Base-by-base conservation (phyloP, 2,113 vertebrate genomes). In the Dascyllus trimaculatus region DNA sequence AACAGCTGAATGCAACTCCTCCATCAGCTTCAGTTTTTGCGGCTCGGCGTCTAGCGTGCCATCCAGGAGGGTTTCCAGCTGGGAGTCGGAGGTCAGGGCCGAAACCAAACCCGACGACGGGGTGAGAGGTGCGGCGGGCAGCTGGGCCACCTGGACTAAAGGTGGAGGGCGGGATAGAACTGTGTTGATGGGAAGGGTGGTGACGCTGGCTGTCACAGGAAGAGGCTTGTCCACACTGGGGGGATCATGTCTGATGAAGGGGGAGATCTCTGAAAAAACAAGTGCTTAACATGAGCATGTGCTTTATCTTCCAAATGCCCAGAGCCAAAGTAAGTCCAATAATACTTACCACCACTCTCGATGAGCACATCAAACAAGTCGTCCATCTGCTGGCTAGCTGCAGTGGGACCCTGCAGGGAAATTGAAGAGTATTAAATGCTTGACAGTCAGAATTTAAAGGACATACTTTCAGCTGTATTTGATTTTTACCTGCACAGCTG, bases 291-390 rank as follows among this genome's bases (percentile, higher is more conserved):
- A 11, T 2, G n/a, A 51, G 18, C 24, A 17, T 32, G 38, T 4
- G 4, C 10, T 26, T 43, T 2, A 5, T 29, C 35, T 38, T 56
- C 63, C 11, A 25, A 38, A 65, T 40, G 9, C 15, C 10, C 46
- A 32, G 4, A 19, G 10, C 4, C 10, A 38, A n/a, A 65, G 51
- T 19, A 43, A 52, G 8, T 40, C 11, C 8, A 35, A 19, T 29
- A 54, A 72, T 69, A 77, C 91, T 91, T 67, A 99, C 98, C 98
- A 92, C 98, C 98, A 0, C 97, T 99, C 87, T 99, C 97, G 69
- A 99, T 99, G 80, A 99, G 95, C 85, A 99, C 97, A 63, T 99
- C 98, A 78, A 99, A 99, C 78, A 99, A 95, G 88, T 99, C 98
- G 9, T 99, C 98, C 98, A 99, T 99, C 89, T 99, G 97, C 92